Evolutionary conservation across 2,888 invertebrate genomes (phyloP).

Genomic region (Andrena chrysosceles): DNA sequence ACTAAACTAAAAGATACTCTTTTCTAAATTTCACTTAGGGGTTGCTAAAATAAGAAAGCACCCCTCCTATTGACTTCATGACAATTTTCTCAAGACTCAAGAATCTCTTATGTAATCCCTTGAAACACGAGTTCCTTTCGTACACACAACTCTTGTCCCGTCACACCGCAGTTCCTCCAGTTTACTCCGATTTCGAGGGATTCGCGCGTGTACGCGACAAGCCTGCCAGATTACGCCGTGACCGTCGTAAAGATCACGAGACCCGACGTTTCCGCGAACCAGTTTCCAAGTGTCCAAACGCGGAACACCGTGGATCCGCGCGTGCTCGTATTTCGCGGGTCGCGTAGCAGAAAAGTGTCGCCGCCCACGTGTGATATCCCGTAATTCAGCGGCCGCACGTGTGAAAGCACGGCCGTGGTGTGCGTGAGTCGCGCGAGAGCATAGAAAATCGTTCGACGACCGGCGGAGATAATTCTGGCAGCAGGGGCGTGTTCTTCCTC

Average conservation of each 20-base stretch:
- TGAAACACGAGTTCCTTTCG: no score
- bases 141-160: not conserved
- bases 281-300: conserved; percentile 54
- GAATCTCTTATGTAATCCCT: no score
- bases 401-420: conserved; percentile 62
- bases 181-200: not conserved
- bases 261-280: conserved; percentile 46
- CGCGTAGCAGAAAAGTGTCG: conserved; percentile 64
- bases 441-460: conserved; percentile 43
- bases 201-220: conserved; percentile 10
- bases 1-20: no score
- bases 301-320: conserved; percentile 19
- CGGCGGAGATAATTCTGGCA: conserved; percentile 43
- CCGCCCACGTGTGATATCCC: conserved; percentile 66
- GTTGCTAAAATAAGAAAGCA: no score
- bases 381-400: conserved; percentile 67
- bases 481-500: conserved; percentile 40
- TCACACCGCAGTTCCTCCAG: not conserved
- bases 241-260: conserved; percentile 34
- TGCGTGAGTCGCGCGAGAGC: conserved; percentile 33
- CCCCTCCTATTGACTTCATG: no score
- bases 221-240: conserved; percentile 9
- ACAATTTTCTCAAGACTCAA: no score
- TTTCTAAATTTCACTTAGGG: no score
- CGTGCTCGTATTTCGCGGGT: conserved; percentile 59